Evolutionary conservation across 2,797 vertebrate genomes (phyloP).

Genomic region (Lagocephalus sceleratus): DNA sequence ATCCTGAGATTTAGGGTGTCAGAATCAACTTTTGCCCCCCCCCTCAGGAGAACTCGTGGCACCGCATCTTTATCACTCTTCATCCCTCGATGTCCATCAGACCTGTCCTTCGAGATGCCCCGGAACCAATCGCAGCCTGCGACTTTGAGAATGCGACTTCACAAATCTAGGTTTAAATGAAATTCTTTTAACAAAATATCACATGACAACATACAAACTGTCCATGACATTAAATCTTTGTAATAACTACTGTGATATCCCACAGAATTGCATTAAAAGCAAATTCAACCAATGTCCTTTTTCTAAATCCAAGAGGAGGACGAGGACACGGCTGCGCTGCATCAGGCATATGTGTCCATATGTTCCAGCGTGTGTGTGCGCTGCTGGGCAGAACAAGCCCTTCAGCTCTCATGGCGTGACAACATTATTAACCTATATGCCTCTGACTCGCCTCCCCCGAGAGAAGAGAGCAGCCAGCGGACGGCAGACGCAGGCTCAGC

Average conservation of each 20-base stretch:
- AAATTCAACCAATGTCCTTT: conserved; percentile 46
- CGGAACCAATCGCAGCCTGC: conserved; percentile 36
- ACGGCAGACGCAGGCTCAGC: conserved; percentile 25
- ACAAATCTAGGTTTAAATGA: conserved; percentile 33
- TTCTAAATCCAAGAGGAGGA: conserved; percentile 16
- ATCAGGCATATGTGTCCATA: conserved; percentile 7
- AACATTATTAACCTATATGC: conserved; percentile 65
- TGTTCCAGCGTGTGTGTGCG: conserved; percentile 8
- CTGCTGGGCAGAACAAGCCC: conserved; percentile 43
- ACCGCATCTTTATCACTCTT: conserved; percentile 16
- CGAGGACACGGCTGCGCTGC: neutral
- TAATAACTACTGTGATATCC: conserved; percentile 1
- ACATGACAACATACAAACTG: conserved; percentile 5
- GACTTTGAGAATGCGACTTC: conserved; percentile 29
- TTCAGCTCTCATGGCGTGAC: conserved; percentile 37
- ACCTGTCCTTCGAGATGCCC: conserved; percentile 39
- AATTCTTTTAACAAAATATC: too few species aligned
- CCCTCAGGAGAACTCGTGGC: conserved; percentile 33
- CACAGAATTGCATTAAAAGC: conserved; percentile 24
- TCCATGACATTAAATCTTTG: conserved; percentile 10
- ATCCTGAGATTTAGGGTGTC: conserved; percentile 31
- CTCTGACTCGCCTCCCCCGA: conserved; percentile 25
- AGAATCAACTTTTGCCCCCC: conserved; percentile 21
- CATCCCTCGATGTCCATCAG: conserved; percentile 29
- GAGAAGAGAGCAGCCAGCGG: conserved; percentile 39